Base-by-base conservation (phyloP, 2,888 invertebrate species). In the Cephus sareptanus region DNA sequence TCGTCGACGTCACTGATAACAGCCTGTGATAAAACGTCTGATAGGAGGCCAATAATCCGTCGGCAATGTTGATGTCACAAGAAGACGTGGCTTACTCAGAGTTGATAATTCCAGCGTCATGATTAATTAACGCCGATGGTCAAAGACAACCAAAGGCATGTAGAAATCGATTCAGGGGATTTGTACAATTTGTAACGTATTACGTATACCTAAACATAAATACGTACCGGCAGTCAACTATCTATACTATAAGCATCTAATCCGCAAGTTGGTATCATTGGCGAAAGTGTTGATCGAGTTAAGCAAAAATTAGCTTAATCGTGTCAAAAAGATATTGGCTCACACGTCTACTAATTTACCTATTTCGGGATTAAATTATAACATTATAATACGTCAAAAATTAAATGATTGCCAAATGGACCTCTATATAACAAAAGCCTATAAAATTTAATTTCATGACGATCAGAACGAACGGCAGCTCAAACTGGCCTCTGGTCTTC, bases 401-500 rank as follows among this genome's bases (percentile, higher is more conserved):
- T 86, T 86, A 85, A 85, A 82, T 81, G 81, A 81, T 71, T 75
- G 76, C 73, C 33, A 4, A 79, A 79, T 79, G 80, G 77, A 74
- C 77, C 75, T n/a, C 33, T n/a, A 76, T 75, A 75, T 75, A 34
- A 76, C 35, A 13, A 13, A 73, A 79, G 85, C 81, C 82, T 82
- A 83, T 76, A 81, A 88, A 87, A 87, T 86, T 88, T 86, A 87
- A 88, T 88, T 87, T 86, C 87, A 87, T 83, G 88, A 87, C 80
- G 85, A 80, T 83, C 81, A 83, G 30, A 11, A 30, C 70, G 11
- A 70, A 70, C 80, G 82, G 78, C 79, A 81, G 81, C 40, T 15
- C 37, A 15, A 40, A 15, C 15, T 40, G 13, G 4, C 1, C 4
- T 40, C 15, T 15, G 40, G 4, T 13, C 15, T 4, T 40, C 40